These are phyloP conservation scores for Glyptemys insculpta DNA, from an alignment of 2,797 vertebrate species.

Conservation along the genomic window DNA sequence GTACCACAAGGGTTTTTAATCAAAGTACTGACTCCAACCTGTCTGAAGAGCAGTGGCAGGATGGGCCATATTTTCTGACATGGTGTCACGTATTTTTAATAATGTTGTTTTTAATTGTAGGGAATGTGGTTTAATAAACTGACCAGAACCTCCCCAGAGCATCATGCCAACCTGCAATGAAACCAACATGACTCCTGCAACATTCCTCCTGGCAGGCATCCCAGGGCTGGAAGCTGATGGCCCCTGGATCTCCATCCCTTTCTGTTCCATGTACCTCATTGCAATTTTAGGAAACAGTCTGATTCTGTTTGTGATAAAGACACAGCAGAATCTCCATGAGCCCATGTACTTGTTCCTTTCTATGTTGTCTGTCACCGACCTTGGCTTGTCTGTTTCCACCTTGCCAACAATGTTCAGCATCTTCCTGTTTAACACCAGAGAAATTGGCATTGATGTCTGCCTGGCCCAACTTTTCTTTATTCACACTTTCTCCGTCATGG, in stretches of 20 bases:
- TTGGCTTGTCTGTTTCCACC: conserved; percentile 12
- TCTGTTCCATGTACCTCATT: conserved; percentile 19
- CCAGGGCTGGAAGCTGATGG: conserved; percentile 19
- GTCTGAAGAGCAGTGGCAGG: background rate
- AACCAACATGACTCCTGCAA: background rate
- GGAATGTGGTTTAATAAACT: background rate
- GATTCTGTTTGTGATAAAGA: conserved; percentile 38
- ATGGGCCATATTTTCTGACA: background rate
- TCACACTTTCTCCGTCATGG: conserved; percentile 28
- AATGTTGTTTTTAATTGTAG: background rate
- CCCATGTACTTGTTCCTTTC: conserved; percentile 48
- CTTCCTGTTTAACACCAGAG: background rate
- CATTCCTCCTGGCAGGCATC: conserved; percentile 25
- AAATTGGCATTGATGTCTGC: background rate
- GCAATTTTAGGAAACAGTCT: conserved; percentile 18
- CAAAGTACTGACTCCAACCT: background rate
- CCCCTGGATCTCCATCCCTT: background rate
- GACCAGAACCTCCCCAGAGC: background rate
- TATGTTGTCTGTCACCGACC: conserved; percentile 37
- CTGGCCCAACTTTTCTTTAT: conserved; percentile 36
- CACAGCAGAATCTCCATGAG: conserved; percentile 20
- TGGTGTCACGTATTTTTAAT: background rate
- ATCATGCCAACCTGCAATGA: background rate
- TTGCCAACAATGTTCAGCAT: background rate
- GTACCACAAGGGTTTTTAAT: background rate